Percentiles rank a stretch among this genome's conserved stretches.
Conservation (phyloP, 2,113 vertebrate species). For the Eupsittula cactorum region DNA sequence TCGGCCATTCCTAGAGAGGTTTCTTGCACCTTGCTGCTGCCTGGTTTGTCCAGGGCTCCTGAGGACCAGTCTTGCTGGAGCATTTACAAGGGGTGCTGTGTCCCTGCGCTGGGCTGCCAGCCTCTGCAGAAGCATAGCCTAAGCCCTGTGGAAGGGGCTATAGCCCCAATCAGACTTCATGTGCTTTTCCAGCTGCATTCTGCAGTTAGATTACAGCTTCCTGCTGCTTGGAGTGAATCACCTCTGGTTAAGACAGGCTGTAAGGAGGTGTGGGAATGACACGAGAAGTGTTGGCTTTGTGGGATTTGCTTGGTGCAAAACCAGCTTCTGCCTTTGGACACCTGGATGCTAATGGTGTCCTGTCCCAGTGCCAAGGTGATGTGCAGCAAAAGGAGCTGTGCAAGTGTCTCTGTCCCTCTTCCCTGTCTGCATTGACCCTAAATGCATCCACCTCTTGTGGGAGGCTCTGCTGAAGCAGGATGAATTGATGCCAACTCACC, state of each 20-base stretch:
- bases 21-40: not conserved
- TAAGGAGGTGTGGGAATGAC: not conserved
- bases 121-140: not conserved
- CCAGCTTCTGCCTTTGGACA: not conserved
- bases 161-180: not conserved
- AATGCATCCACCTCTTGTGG: not conserved
- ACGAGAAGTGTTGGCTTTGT: not conserved
- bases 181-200: not conserved
- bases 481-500: not conserved
- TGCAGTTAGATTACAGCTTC: not conserved
- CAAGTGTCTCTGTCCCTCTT: not conserved
- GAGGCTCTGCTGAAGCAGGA: not conserved
- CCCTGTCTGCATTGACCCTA: not conserved
- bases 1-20: not conserved
- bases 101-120: not conserved
- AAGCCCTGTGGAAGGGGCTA: not conserved
- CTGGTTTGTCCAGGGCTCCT: not conserved
- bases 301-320: not conserved
- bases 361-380: not conserved
- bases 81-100: not conserved
- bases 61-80: not conserved
- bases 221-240: not conserved
- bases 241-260: not conserved
- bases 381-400: not conserved
- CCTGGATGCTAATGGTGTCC: not conserved